Evolutionary conservation across 2,113 vertebrate species (phyloP), one percentile per base, ranked within the genome.

Genomic region (Ictidomys tridecemlineatus): DNA sequence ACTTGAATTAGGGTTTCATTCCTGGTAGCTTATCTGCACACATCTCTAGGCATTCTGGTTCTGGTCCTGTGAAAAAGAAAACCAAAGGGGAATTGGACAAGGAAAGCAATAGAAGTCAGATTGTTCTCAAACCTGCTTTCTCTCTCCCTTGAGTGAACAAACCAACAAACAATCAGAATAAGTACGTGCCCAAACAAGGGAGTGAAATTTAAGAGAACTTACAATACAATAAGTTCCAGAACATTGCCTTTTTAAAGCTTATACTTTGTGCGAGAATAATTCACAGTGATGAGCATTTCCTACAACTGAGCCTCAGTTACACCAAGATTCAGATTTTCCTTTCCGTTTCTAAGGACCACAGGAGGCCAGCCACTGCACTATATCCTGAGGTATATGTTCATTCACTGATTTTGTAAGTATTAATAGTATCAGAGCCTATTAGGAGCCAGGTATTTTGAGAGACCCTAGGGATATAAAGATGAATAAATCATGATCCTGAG

Each of bases 71-170:
- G 61, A 96, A 70, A 45, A 87, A 92, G 92, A 93, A 95, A 97
- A 95, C 56, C 88, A 83, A 94, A 93, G 51, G 24, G 84, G 89
- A 42, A 94, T 70, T 24, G 82, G 94, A 77, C 3, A 76, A 83
- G 26, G 8, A 94, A 97, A 98, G 63, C 32, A 95, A 56, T 86
- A 93, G 97, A 78, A 28, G 34, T 80, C 8, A 77, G 65, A 37
- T 90, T 96, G 69, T 77, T 97, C 98, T 97, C 45, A 88, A 95
- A 78, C 18, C 85, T 61, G n/a, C 51, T 93, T 92, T 91, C 58
- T 86, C 69, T 65, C 83, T 93, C 37, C 63, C 80, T 82, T 70
- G 79, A 94, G 69, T 8, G 28, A 95, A 96, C 1, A 92, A 92
- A 86, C 45, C 58, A 93, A 69, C 48, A 76, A 85, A 91, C 79